A percentile compares a stretch with the other conserved stretches of the same genome.
Evolutionary conservation across 1,140 invertebrate species (phyloP).

Genomic region (Parasteatoda tepidariorum): DNA sequence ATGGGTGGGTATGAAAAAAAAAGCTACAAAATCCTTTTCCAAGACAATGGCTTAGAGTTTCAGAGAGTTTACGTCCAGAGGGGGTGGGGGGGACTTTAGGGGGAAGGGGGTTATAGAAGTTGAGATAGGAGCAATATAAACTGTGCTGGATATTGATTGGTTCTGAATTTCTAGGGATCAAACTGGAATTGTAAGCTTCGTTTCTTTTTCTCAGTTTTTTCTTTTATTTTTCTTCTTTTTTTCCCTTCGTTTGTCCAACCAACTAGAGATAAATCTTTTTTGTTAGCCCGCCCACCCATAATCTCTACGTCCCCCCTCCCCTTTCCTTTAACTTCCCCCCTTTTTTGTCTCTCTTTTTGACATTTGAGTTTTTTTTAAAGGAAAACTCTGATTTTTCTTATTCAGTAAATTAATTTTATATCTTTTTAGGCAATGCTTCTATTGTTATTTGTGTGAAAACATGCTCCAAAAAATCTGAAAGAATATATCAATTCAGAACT

Average conservation of each 20-base stretch:
- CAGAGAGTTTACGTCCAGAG: constrained; percentile 46
- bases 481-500: no score
- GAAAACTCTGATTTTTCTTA: no score
- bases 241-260: constrained; percentile 50
- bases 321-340: neutral
- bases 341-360: neutral
- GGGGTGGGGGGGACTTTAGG: neutral
- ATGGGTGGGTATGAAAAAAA: neutral
- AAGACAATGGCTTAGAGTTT: constrained; percentile 61
- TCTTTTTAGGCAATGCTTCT: no score
- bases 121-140: constrained; percentile 49
- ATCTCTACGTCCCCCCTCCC: constrained; percentile 34
- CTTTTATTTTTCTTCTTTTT: constrained; percentile 32
- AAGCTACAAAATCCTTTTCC: constrained; percentile 53
- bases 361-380: no score
- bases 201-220: constrained; percentile 11
- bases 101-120: neutral
- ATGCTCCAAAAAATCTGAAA: no score
- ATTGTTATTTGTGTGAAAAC: no score
- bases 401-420: no score
- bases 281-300: constrained; percentile 46
- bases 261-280: constrained; percentile 58
- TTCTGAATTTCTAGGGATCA: constrained; percentile 61
- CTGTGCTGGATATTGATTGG: constrained; percentile 58
- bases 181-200: constrained; percentile 59